phyloP scores from a whole-genome alignment of 2,113 vertebrate species.

The Pituophis catenifer region DNA sequence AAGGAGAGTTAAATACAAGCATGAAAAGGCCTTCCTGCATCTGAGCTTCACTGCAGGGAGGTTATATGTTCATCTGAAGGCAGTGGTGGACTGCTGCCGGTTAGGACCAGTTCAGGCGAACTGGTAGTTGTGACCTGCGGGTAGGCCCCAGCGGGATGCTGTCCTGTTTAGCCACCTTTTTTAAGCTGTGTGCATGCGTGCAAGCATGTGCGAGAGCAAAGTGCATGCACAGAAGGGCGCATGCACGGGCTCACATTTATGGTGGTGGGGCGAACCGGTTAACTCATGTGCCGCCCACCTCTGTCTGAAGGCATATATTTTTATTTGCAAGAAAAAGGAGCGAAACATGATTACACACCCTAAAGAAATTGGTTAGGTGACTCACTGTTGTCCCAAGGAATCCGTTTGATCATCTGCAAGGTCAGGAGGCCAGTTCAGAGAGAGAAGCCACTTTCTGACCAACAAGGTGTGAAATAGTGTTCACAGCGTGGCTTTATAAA shows the following conservation, averaged over 20 bases:
- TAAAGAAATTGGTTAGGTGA: neutral
- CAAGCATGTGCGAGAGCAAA: no score
- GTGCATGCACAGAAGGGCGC: no score
- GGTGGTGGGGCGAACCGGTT: no score
- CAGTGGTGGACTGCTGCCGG: no score
- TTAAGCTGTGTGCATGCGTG: no score
- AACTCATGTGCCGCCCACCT: no score
- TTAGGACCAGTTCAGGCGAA: no score
- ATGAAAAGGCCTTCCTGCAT: neutral
- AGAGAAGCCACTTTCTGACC: conserved; percentile 55
- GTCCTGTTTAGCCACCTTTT: no score
- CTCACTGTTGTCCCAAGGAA: conserved; percentile 34
- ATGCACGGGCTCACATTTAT: no score
- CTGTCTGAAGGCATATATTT: neutral
- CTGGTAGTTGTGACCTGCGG: no score
- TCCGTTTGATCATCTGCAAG: conserved; percentile 50
- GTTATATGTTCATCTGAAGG: neutral
- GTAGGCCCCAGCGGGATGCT: no score
- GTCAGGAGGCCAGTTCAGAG: conserved; percentile 57
- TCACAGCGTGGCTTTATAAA: conserved; percentile 65
- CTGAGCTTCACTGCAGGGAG: conserved; percentile 8
- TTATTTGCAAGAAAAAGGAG: neutral
- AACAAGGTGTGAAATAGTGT: conserved; percentile 66
- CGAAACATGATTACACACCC: neutral
- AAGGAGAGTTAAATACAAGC: conserved; percentile 18